Evolutionary conservation across 2,888 invertebrate genomes (phyloP), one percentile per base, ranked within the genome.

Genomic region (Polyploca ridens): DNA sequence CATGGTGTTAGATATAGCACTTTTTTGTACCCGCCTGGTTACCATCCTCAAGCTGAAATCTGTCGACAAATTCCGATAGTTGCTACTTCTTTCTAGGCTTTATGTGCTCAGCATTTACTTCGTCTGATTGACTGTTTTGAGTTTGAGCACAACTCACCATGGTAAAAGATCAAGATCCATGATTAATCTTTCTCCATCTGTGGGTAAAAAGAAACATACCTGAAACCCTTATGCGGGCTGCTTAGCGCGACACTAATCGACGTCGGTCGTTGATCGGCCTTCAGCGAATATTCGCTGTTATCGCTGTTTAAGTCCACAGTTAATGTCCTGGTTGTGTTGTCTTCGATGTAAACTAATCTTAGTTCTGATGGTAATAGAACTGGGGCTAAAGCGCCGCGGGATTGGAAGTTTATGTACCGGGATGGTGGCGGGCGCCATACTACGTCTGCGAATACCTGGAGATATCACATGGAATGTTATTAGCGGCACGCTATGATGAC

Each of bases 391-490:
- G 93, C 90, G 3, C 88, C 89, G 19, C 90, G 90, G 0, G 87
- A 90, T 69, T 91, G 93, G 63, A 94, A 90, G 33, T 94, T 91
- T 0, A 95, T 77, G 75, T 91, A 88, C 5, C 89, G 88, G 7
- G 81, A 76, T 0, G 90, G 87, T 3, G 91, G 82, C 0, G 90
- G 89, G 0, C 94, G 90, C 95, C 95, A 95, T 1, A 89, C 88
- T 13, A 83, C 90, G 70, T 94, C 92, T 0, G 91, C 90, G 76
- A 89, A 92, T 1, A 93, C 70, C 93, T 94, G 38, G 38, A 60
- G 10, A 16, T 35, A 13, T 11, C 38, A 38, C 3, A 5, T 41
- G 2, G 13, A 38, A 41, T 13, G 13, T 41, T 41, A 41, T 41
- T 38, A 27, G 27, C 27, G 27, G 27, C 27, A 27, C 27, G 27